Evolutionary conservation across 1,140 invertebrate species (phyloP).

Genomic region (Procambarus clarkii): DNA sequence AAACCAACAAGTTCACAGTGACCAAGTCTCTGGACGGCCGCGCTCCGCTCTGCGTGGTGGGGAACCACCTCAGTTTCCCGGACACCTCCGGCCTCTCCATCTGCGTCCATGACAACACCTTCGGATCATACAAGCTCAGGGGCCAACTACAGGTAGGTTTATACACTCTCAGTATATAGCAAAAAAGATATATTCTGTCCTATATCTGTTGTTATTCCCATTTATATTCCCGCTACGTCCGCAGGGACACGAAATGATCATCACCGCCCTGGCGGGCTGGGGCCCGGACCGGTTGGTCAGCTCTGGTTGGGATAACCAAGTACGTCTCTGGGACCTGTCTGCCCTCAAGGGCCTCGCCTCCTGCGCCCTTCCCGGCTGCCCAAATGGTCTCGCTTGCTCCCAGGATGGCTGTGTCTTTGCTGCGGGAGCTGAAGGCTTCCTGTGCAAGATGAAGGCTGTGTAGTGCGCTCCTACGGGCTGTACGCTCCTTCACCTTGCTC

Average conservation of each 20-base stretch:
- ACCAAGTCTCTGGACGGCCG: background rate
- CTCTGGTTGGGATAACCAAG: slow-evolving; percentile 11
- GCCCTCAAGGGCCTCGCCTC: background rate
- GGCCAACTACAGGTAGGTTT: background rate
- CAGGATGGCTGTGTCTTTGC: slow-evolving; percentile 25
- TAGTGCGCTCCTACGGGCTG: background rate
- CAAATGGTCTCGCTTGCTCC: slow-evolving; percentile 21
- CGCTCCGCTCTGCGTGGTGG: background rate
- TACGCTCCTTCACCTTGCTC: too few relatives aligned
- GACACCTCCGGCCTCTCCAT: background rate
- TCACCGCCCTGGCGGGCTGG: background rate
- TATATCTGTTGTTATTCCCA: too few relatives aligned
- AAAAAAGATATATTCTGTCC: too few relatives aligned
- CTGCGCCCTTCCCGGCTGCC: slow-evolving; percentile 9
- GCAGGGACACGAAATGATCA: slow-evolving; percentile 44
- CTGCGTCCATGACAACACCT: background rate
- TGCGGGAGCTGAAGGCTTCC: slow-evolving; percentile 1
- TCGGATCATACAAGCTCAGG: background rate
- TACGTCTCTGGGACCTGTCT: slow-evolving; percentile 12
- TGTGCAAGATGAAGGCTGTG: slow-evolving; percentile 16
- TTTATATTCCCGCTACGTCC: too few relatives aligned
- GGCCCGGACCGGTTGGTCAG: background rate
- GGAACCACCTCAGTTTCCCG: background rate
- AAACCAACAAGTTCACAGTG: background rate
- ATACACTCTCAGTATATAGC: too few relatives aligned